These are phyloP conservation scores for Drosophila willistoni DNA, from an alignment of 1,140 invertebrate genomes.

Conservation along the genomic window DNA sequence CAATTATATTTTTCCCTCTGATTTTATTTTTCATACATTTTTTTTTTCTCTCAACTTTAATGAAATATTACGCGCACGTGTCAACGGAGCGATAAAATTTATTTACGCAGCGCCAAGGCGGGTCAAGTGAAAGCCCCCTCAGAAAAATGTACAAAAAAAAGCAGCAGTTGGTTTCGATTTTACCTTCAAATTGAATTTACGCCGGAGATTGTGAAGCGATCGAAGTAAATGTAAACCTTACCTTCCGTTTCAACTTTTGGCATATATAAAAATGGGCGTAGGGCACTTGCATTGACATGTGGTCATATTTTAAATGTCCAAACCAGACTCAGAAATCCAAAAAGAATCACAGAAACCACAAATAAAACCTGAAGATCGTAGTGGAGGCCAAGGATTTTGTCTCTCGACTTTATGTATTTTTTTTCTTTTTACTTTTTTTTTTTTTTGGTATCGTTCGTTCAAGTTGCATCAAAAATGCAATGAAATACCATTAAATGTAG, in stretches of 20 bases:
- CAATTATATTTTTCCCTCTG: constrained; percentile 38
- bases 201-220: constrained; percentile 56
- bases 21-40: constrained; percentile 15
- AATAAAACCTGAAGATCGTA: constrained; percentile 28
- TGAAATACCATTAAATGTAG: constrained; percentile 82
- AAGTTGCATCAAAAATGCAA: constrained; percentile 75
- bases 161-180: neutral
- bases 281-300: constrained; percentile 79
- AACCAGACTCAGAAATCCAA: constrained; percentile 37
- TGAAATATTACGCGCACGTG: constrained; percentile 81
- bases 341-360: neutral
- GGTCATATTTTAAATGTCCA: constrained; percentile 83
- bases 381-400: constrained; percentile 58
- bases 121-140: constrained; percentile 81
- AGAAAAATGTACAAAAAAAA: neutral
- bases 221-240: constrained; percentile 76
- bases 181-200: constrained; percentile 81
- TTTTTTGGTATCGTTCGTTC: constrained; percentile 30
- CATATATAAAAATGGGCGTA: constrained; percentile 78
- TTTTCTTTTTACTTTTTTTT: no score
- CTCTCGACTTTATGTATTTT: neutral
- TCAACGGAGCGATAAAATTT: constrained; percentile 78
- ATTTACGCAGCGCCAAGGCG: constrained; percentile 72
- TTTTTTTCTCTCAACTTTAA: constrained; percentile 54
- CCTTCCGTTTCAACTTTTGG: constrained; percentile 32